Evolutionary conservation across 1,140 invertebrate species (phyloP).

Genomic region (Hypothenemus hampei): DNA sequence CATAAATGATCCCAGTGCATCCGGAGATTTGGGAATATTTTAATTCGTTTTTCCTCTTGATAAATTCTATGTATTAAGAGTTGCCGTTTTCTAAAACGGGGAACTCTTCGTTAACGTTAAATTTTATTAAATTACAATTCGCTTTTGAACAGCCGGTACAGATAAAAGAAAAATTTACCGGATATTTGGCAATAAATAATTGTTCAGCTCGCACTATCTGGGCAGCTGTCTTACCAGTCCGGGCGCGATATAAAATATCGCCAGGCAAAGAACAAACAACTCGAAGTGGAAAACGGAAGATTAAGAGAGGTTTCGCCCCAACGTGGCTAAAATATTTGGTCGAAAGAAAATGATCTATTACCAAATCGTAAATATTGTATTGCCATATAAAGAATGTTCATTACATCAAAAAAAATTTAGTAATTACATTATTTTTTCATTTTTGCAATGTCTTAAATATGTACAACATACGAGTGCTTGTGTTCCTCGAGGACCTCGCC

Average conservation of each 20-base stretch:
- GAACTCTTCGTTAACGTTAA: too few relatives aligned
- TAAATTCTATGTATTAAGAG: too few relatives aligned
- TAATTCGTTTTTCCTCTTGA: too few relatives aligned
- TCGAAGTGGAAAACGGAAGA: constrained; percentile 9
- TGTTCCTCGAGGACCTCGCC: too few relatives aligned
- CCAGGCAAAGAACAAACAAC: constrained; percentile 17
- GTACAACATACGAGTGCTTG: too few relatives aligned
- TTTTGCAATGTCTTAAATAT: too few relatives aligned
- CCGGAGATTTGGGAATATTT: too few relatives aligned
- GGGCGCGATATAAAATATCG: constrained; percentile 11
- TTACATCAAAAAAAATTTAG: too few relatives aligned
- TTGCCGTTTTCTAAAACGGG: too few relatives aligned
- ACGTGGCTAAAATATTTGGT: constrained; percentile 11
- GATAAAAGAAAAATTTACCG: constrained; percentile 4
- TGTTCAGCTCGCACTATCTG: constrained; percentile 13
- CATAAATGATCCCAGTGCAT: background rate
- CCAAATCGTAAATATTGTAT: constrained; percentile 7
- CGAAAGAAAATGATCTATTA: constrained; percentile 10
- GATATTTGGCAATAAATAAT: constrained; percentile 13
- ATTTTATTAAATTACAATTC: too few relatives aligned
- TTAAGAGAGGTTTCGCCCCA: constrained; percentile 13
- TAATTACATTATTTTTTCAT: too few relatives aligned
- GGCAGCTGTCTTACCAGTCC: constrained; percentile 9
- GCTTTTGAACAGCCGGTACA: background rate
- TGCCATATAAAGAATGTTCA: too few relatives aligned